Evolutionary conservation across 2,888 invertebrate genomes (phyloP), one percentile per base, ranked within the genome.

Genomic region (Scrobipalpa atriplicella): DNA sequence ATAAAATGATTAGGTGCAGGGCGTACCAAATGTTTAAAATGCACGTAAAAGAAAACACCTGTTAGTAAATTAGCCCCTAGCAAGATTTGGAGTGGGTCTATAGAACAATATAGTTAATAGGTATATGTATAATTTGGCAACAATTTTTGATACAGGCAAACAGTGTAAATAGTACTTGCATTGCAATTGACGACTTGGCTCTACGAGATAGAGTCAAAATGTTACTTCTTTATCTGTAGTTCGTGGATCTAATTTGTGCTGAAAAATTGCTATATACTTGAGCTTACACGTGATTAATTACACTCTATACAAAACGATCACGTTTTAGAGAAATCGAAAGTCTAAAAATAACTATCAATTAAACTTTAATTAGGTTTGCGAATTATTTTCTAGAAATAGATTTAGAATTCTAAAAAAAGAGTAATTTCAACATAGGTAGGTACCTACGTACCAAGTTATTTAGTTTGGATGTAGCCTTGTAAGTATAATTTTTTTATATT

Each of bases 81-180:
- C n/a, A 6, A 3, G 29, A 10, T 52, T 19, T 18, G n/a, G 47
- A 52, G 5, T 52, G 3, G 52, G 8, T 1, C n/a, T n/a, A n/a
- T n/a, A n/a, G n/a, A n/a, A n/a, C n/a, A n/a, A n/a, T 18, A 0
- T 52, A 19, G 19, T 3, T 19, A 21, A 8, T 11, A 54, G 19
- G n/a, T n/a, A 18, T 54, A 54, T 54, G 19, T 54, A 54, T 19
- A 54, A 54, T 21, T 54, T 54, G 54, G 54, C 54, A 54, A 19
- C 54, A 54, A 11, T 11, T 54, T 21, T 54, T 11, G 1, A 1
- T 21, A 18, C 21, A 16, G 16, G 0, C 43, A 6, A 8, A 43
- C 8, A 13, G 13, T n/a, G n/a, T n/a, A n/a, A n/a, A n/a, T n/a
- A n/a, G n/a, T n/a, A n/a, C n/a, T n/a, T n/a, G n/a, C n/a, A n/a